Evolutionary conservation across 2,888 invertebrate genomes (phyloP).

Genomic region (Ochropleura plecta): DNA sequence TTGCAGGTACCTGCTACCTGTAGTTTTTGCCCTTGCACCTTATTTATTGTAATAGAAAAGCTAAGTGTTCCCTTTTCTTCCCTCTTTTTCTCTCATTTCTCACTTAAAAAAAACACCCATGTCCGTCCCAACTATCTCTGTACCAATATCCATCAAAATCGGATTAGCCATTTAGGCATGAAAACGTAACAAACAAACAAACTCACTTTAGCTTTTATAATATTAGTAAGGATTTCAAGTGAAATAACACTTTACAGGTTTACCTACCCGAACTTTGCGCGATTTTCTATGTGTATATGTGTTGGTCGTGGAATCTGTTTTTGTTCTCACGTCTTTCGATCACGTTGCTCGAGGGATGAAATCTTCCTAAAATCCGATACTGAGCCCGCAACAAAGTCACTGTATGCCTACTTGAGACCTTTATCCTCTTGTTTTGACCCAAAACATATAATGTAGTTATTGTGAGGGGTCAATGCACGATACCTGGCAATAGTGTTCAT

Average conservation of each 20-base stretch:
- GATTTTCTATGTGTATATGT: not conserved
- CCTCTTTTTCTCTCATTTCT: too few species aligned
- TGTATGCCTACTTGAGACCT: constrained; percentile 50
- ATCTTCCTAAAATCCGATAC: constrained; percentile 44
- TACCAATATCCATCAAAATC: too few species aligned
- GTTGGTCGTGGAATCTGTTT: constrained; percentile 21
- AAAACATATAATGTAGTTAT: constrained; percentile 41
- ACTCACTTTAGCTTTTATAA: too few species aligned
- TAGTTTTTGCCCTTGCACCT: too few species aligned
- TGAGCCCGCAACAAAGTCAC: constrained; percentile 56
- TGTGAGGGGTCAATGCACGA: constrained; percentile 39
- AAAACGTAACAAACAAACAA: too few species aligned
- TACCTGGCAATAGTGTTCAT: not conserved
- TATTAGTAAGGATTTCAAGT: not conserved
- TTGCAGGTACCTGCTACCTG: too few species aligned
- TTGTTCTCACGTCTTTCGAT: constrained; percentile 23
- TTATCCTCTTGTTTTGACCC: constrained; percentile 55
- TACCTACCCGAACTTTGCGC: not conserved
- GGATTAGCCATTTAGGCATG: too few species aligned
- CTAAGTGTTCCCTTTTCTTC: too few species aligned
- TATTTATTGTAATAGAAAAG: too few species aligned
- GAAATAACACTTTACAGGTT: not conserved
- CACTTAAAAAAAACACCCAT: too few species aligned
- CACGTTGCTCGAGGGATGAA: constrained; percentile 25
- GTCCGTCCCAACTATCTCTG: too few species aligned